Conservation (phyloP, 2,888 invertebrate genomes). For the Microplitis deprimator region DNA sequence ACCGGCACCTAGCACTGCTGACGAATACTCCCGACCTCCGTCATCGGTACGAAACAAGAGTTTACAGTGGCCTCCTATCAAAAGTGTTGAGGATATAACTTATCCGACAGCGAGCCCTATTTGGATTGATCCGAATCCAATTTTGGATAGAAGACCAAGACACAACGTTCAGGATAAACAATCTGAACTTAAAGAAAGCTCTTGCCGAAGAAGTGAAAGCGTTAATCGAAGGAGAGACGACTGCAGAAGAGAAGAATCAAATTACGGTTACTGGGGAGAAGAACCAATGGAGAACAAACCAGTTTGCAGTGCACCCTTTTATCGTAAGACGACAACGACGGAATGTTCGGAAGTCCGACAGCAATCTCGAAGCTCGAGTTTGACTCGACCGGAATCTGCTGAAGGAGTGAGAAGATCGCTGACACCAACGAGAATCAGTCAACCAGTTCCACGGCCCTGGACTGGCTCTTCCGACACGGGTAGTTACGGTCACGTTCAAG, state of each 20-base stretch:
- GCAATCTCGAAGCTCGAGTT: constrained; percentile 47
- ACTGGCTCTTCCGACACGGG: constrained; percentile 64
- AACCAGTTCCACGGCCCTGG: constrained; percentile 68
- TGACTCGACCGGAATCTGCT: constrained; percentile 61
- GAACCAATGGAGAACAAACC: constrained; percentile 9
- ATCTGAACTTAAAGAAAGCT: constrained; percentile 57
- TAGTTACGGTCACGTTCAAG: constrained; percentile 61
- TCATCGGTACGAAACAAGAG: constrained; percentile 59
- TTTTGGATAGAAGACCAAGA: constrained; percentile 56
- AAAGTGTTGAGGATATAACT: constrained; percentile 65
- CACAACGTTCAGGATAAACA: constrained; percentile 62
- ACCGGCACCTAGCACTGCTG: constrained; percentile 31
- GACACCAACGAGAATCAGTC: constrained; percentile 67
- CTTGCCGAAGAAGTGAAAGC: constrained; percentile 45
- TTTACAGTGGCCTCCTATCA: constrained; percentile 65
- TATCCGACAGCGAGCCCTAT: constrained; percentile 69
- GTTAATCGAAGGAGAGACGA: constrained; percentile 44
- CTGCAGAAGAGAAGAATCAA: constrained; percentile 29
- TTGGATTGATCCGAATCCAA: constrained; percentile 67
- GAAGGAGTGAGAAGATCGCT: constrained; percentile 65
- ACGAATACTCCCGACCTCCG: constrained; percentile 48
- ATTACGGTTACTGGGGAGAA: constrained; percentile 38
- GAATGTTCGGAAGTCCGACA: constrained; percentile 51
- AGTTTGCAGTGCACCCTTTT: constrained; percentile 62
- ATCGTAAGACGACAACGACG: constrained; percentile 61